Percentiles rank a stretch among this genome's conserved stretches.
phyloP scores from a whole-genome alignment of 2,113 vertebrate species.

The Pseudolaguvia tuberculata region DNA sequence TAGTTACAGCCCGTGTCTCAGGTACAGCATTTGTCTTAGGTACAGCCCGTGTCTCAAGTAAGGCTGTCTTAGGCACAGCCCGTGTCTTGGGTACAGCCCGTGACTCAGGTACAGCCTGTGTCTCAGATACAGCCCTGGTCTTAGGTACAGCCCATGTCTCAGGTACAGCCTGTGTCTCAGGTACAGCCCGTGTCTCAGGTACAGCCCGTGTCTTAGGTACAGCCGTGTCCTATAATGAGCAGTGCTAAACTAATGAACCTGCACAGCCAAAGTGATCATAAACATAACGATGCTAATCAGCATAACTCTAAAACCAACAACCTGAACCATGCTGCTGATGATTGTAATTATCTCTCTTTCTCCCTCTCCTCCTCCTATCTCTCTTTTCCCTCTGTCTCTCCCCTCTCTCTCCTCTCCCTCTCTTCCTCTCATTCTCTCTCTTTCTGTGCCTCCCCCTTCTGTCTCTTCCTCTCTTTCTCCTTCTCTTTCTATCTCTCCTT shows the following conservation, averaged over 20 bases:
- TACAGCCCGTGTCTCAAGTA: too few relatives aligned
- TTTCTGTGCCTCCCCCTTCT: too few relatives aligned
- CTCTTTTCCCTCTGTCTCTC: conserved; percentile 21
- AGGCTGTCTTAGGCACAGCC: too few relatives aligned
- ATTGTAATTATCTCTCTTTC: conserved; percentile 27
- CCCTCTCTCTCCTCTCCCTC: conserved; percentile 1
- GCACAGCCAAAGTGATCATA: conserved; percentile 33
- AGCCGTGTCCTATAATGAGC: conserved; percentile 37
- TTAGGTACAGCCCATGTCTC: too few relatives aligned
- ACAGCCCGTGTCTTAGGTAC: conserved; percentile 32
- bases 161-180: conserved; percentile 7
- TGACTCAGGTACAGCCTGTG: too few relatives aligned
- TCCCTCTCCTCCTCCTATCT: conserved; percentile 19
- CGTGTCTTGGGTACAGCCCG: too few relatives aligned
- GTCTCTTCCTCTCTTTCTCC: too few relatives aligned
- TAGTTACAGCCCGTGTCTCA: too few relatives aligned
- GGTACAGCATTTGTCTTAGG: too few relatives aligned
- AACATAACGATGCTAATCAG: conserved; percentile 43
- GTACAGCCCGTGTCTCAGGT: conserved; percentile 34
- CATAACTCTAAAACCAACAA: conserved; percentile 44
- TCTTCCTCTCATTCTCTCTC: conserved; percentile 17
- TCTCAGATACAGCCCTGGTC: too few relatives aligned
- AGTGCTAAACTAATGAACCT: conserved; percentile 38
- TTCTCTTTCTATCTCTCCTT: conserved; percentile 12
- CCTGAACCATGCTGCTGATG: conserved; percentile 34